Conservation (phyloP, 1,140 invertebrate species). For the Eupristina koningsbergeri region DNA sequence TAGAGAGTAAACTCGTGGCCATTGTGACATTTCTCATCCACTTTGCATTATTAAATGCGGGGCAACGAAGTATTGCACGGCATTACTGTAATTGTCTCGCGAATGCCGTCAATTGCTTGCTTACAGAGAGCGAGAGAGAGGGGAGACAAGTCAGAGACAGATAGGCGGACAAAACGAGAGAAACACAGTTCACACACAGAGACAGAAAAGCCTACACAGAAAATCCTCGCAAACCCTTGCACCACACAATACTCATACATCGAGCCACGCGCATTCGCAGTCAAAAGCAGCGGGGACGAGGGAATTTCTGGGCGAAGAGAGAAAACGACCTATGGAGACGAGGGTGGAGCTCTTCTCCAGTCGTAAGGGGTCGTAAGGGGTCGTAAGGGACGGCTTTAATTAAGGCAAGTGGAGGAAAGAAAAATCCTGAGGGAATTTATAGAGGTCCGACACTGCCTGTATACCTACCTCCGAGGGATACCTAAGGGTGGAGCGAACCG, state of each 20-base stretch:
- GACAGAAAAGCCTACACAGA: neutral
- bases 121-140: neutral
- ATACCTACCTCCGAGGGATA: conserved; percentile 56
- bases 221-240: conserved; percentile 5
- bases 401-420: conserved; percentile 72
- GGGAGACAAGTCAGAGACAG: neutral
- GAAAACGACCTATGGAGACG: conserved; percentile 37
- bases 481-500: conserved; percentile 45
- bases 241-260: neutral
- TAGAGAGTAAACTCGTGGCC: conserved; percentile 3
- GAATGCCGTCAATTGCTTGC: conserved; percentile 38
- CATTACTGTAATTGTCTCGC: conserved; percentile 50
- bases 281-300: conserved; percentile 22
- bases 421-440: conserved; percentile 72
- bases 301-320: conserved; percentile 43
- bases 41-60: conserved; percentile 47
- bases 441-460: conserved; percentile 61
- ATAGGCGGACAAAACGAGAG: neutral
- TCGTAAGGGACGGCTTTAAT: conserved; percentile 67
- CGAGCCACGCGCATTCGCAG: neutral
- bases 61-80: conserved; percentile 19
- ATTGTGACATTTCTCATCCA: conserved; percentile 30
- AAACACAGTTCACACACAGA: neutral
- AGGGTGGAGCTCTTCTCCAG: conserved; percentile 57
- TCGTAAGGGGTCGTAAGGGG: conserved; percentile 59